A percentile compares a stretch with the other conserved stretches of the same genome.
phyloP scores from a whole-genome alignment of 2,888 invertebrate genomes.

The Tetrapedia diversipes region DNA sequence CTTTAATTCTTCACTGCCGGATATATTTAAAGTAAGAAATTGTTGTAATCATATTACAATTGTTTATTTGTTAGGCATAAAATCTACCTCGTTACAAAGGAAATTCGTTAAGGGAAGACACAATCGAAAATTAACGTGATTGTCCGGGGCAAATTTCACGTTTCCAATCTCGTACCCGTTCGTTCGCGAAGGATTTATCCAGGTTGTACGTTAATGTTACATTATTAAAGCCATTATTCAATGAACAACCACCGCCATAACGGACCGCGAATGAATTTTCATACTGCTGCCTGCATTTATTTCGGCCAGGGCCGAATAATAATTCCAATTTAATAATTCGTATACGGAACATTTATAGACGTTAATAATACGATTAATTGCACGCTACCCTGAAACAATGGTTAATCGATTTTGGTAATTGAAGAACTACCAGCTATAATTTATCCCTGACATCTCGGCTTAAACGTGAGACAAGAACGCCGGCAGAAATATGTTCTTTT shows the following conservation, averaged over 20 bases:
- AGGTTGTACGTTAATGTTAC: conserved; percentile 11
- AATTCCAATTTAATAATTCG: conserved; percentile 20
- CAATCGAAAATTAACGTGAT: background rate
- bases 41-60: no score
- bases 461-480: no score
- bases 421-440: no score
- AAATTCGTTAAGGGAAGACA: background rate
- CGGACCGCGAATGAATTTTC: conserved; percentile 4
- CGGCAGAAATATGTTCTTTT: no score
- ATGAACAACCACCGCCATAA: conserved; percentile 7
- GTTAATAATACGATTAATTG: conserved; percentile 10
- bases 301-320: background rate
- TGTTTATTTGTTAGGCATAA: no score
- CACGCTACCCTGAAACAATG: background rate
- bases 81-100: background rate
- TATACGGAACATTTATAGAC: background rate
- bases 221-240: conserved; percentile 30
- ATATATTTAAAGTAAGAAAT: no score
- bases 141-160: background rate
- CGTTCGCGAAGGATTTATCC: conserved; percentile 12
- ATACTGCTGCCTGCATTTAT: conserved; percentile 7
- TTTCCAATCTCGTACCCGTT: background rate
- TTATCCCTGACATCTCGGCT: no score
- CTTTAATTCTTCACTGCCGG: no score
- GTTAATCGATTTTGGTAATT: background rate